These are phyloP conservation scores for Atopsyche davidsoni DNA, from an alignment of 1,140 invertebrate species.

Conservation along the genomic window DNA sequence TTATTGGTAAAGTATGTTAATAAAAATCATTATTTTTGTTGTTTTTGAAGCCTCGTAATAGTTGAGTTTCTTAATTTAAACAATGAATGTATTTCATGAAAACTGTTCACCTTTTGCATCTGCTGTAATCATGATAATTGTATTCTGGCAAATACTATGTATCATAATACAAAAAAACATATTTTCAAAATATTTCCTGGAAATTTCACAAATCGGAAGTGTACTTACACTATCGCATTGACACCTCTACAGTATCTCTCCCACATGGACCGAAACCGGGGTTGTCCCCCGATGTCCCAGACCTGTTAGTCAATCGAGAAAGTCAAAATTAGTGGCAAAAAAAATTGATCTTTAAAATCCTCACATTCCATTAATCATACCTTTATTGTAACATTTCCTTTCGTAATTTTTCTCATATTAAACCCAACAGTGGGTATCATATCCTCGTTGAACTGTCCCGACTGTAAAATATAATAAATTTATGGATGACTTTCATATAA, in stretches of 20 bases:
- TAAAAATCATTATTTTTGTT: no score
- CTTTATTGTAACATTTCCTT: constrained; percentile 99
- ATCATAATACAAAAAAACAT: neutral
- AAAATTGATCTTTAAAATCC: neutral
- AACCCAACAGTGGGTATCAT: constrained; percentile 99
- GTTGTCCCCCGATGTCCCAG: constrained; percentile 99
- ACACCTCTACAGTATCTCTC: constrained; percentile 98
- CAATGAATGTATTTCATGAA: no score
- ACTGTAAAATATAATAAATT: constrained; percentile 55
- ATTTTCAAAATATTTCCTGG: neutral
- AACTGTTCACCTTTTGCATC: no score
- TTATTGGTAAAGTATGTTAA: no score
- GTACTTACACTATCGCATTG: constrained; percentile 98
- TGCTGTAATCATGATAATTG: no score
- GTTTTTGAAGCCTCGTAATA: no score
- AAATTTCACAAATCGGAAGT: neutral
- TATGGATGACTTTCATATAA: constrained; percentile 2
- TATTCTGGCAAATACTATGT: no score
- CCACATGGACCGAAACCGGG: constrained; percentile 99
- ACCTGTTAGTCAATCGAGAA: constrained; percentile 34
- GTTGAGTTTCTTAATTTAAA: no score
- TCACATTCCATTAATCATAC: constrained; percentile 49
- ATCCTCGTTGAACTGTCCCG: constrained; percentile 98
- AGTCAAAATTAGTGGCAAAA: neutral
- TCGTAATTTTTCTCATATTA: constrained; percentile 99